These are phyloP conservation scores for Ptilonorhynchus violaceus DNA, from an alignment of 2,113 vertebrate genomes.

Conservation along the genomic window DNA sequence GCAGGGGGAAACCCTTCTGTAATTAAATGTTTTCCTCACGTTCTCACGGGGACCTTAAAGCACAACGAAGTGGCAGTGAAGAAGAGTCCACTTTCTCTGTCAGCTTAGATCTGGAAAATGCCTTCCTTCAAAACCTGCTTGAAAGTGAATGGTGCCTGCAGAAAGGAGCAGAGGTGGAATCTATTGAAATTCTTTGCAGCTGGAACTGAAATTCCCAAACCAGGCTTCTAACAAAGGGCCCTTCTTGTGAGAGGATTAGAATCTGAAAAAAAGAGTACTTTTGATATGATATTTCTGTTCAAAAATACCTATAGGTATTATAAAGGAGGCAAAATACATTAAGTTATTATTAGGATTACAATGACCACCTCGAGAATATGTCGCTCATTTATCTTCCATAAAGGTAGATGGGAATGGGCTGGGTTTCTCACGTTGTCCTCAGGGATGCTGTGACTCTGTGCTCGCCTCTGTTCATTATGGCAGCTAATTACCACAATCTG, in stretches of 20 bases:
- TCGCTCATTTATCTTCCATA: neutral
- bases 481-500: neutral
- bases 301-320: neutral
- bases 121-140: neutral
- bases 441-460: neutral
- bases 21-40: neutral
- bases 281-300: neutral
- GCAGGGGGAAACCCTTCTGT: neutral
- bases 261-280: neutral
- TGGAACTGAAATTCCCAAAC: neutral
- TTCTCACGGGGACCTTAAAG: neutral
- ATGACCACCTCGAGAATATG: neutral
- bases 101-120: neutral
- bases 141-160: neutral
- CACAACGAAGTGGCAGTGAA: neutral
- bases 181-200: neutral
- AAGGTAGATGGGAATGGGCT: neutral
- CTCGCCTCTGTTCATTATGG: neutral
- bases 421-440: neutral
- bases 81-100: neutral
- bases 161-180: neutral
- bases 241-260: neutral
- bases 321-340: neutral
- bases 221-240: neutral
- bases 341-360: neutral